These are phyloP conservation scores for Saxidomus purpurata DNA, from an alignment of 1,140 invertebrate genomes.

Conservation along the genomic window DNA sequence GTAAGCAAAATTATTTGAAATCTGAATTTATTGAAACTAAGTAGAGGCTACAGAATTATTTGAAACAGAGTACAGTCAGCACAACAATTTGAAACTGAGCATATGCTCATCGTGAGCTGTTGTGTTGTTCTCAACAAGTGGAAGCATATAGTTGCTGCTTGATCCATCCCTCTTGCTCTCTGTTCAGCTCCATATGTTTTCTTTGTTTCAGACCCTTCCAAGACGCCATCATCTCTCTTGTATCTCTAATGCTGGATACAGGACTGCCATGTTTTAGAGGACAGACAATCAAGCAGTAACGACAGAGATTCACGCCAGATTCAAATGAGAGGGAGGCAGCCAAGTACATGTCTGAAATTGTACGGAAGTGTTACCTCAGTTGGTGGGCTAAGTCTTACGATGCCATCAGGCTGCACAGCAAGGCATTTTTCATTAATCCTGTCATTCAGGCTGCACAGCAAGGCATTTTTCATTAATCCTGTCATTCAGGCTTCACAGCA, in stretches of 20 bases:
- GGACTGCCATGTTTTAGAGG: conserved; percentile 99
- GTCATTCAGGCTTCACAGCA: too few species aligned
- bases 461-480: conserved; percentile 49
- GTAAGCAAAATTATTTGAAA: too few species aligned
- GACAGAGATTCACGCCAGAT: conserved; percentile 94
- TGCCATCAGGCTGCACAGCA: conserved; percentile 92
- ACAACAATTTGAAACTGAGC: too few species aligned
- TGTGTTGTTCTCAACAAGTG: too few species aligned
- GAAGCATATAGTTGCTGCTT: too few species aligned
- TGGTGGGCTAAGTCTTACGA: conserved; percentile 99
- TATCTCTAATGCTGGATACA: conserved; percentile 99
- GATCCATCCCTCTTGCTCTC: too few species aligned
- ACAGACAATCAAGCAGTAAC: conserved; percentile 97
- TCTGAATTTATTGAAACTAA: too few species aligned
- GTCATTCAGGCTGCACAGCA: conserved; percentile 92
- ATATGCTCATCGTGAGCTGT: too few species aligned
- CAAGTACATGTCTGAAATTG: conserved; percentile 96
- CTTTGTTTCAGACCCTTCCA: conserved; percentile 94
- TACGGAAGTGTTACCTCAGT: conserved; percentile 97
- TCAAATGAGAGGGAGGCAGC: conserved; percentile 98
- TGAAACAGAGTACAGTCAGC: too few species aligned
- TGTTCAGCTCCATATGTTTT: too few species aligned
- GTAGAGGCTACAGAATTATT: too few species aligned
- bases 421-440: conserved; percentile 66
- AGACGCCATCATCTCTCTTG: conserved; percentile 98